A percentile compares a stretch with the other conserved stretches of the same genome.
Evolutionary conservation across 2,113 vertebrate species (phyloP).

Genomic region (Piaya cayana): DNA sequence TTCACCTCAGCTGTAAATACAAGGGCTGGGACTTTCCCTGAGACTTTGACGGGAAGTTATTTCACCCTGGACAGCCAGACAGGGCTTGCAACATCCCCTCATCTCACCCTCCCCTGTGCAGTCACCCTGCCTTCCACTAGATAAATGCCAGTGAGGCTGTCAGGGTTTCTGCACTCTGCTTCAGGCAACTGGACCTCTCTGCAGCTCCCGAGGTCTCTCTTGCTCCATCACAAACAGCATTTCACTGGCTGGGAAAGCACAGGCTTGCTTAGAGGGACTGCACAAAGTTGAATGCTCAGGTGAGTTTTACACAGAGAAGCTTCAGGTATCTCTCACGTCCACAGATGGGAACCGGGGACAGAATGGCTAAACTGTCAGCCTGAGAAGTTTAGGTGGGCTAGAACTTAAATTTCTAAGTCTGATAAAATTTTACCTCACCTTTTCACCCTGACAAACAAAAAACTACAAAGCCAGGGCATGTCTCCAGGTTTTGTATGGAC

Average conservation of each 20-base stretch:
- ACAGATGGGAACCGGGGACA: not conserved
- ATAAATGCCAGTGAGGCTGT: constrained; percentile 14
- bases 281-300: not conserved
- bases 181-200: not conserved
- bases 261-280: not conserved
- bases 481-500: not conserved
- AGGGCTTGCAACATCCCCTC: constrained; percentile 43
- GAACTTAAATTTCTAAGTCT: not conserved
- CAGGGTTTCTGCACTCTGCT: not conserved
- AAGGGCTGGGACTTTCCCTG: constrained; percentile 53
- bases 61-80: not conserved
- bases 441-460: not conserved
- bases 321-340: not conserved
- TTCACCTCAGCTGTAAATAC: constrained; percentile 15
- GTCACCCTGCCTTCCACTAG: not conserved
- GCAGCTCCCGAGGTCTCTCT: not conserved
- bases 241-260: not conserved
- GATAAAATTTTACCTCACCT: not conserved
- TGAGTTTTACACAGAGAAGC: constrained; percentile 11
- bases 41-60: constrained; percentile 25
- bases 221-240: not conserved
- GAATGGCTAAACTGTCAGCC: not conserved
- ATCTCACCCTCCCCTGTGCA: not conserved
- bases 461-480: not conserved
- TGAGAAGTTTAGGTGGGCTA: not conserved